Percentiles rank a stretch among this genome's conserved stretches.
phyloP scores from a whole-genome alignment of 2,113 vertebrate species.

The Xenopus laevis region DNA sequence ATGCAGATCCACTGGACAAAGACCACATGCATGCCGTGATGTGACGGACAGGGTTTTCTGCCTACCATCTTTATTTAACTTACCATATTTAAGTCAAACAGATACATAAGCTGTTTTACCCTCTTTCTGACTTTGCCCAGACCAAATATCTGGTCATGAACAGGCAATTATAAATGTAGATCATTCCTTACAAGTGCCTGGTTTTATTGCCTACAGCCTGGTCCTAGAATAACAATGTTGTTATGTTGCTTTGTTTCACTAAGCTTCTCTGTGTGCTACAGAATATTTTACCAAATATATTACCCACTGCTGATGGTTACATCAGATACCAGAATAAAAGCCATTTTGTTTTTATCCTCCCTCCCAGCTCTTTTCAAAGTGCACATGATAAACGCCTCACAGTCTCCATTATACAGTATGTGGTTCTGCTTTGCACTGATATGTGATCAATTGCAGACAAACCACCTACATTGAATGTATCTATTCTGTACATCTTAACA shows the following conservation, averaged over 20 bases:
- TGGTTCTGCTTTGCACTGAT: slow-evolving; percentile 1
- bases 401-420: not conserved
- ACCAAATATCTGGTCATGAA: not conserved
- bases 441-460: slow-evolving; percentile 15
- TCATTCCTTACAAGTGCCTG: not conserved
- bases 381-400: not conserved
- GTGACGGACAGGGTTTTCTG: too few relatives aligned
- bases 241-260: slow-evolving; percentile 7
- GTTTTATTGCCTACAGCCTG: not conserved
- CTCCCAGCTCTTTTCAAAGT: slow-evolving; percentile 4
- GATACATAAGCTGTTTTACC: not conserved
- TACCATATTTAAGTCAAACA: too few relatives aligned
- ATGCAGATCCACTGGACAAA: too few relatives aligned
- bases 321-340: slow-evolving; percentile 13
- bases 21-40: too few relatives aligned
- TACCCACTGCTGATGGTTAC: not conserved
- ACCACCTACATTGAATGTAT: not conserved
- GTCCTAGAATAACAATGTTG: not conserved
- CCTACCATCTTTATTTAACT: too few relatives aligned
- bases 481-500: not conserved
- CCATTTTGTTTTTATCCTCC: slow-evolving; percentile 8
- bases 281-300: not conserved
- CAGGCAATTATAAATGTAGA: not conserved
- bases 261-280: not conserved
- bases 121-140: not conserved